Evolutionary conservation across 92 coral and sea anemone genomes (phyloP).

Genomic region (Heteractis magnifica): DNA sequence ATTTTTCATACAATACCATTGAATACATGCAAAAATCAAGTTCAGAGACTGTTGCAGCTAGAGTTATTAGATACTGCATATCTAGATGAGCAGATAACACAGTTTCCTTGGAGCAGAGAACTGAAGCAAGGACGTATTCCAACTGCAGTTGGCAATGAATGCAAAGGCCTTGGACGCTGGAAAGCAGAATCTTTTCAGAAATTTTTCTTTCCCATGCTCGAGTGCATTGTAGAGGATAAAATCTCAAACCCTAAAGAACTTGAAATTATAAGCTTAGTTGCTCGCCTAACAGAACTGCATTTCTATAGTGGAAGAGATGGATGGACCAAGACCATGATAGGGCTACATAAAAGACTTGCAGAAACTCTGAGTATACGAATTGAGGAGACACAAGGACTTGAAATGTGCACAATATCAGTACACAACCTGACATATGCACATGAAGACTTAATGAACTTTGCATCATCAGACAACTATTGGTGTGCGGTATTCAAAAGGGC

Average conservation of each 20-base stretch:
- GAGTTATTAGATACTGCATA: conserved; percentile 48
- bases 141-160: conserved; percentile 33
- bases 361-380: conserved; percentile 38
- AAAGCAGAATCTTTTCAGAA: conserved; percentile 68
- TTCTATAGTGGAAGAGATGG: conserved; percentile 56
- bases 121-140: conserved; percentile 60
- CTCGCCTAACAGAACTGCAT: conserved; percentile 53
- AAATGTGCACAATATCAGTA: conserved; percentile 59
- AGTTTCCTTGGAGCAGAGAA: conserved; percentile 57
- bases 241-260: conserved; percentile 34
- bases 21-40: conserved; percentile 52
- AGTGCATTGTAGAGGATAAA: conserved; percentile 44
- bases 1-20: conserved; percentile 54
- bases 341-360: conserved; percentile 33
- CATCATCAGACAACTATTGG: conserved; percentile 63
- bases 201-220: conserved; percentile 52
- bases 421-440: conserved; percentile 53
- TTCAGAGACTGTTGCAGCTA: conserved; percentile 48
- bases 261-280: conserved; percentile 40
- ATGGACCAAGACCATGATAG: conserved; percentile 44
- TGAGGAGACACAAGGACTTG: conserved; percentile 54
- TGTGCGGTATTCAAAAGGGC: conserved; percentile 56
- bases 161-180: conserved; percentile 61
- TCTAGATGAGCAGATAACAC: conserved; percentile 55
- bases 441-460: conserved; percentile 45